Percentiles rank a stretch among this genome's conserved stretches.
phyloP scores from a whole-genome alignment of 2,888 invertebrate genomes.

The Ligdia adustata region DNA sequence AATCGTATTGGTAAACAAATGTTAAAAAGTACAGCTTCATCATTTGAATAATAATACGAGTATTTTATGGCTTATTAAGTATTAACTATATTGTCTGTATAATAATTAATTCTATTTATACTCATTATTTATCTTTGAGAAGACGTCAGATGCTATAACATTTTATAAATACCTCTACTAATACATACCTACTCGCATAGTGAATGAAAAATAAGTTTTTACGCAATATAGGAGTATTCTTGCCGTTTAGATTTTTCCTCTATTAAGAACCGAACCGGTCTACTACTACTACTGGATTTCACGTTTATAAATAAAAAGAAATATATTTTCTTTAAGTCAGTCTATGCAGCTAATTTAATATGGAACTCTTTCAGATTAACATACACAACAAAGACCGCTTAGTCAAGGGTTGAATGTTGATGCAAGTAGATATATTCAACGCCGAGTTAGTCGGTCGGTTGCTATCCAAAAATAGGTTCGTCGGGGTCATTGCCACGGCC shows the following conservation, averaged over 20 bases:
- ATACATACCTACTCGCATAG: too few relatives aligned
- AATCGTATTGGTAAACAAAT: constrained; percentile 26
- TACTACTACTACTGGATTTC: too few relatives aligned
- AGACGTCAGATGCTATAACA: not conserved
- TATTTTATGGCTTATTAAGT: constrained; percentile 2
- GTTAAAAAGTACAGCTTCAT: constrained; percentile 6
- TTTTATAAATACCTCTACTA: too few relatives aligned
- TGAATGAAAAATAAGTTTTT: too few relatives aligned
- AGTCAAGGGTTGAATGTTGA: constrained; percentile 41
- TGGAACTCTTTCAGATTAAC: constrained; percentile 34
- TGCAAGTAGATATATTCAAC: constrained; percentile 28
- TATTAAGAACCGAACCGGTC: too few relatives aligned
- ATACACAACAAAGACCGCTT: constrained; percentile 34
- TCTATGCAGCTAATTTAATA: constrained; percentile 29
- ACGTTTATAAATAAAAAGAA: too few relatives aligned
- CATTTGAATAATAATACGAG: constrained; percentile 6
- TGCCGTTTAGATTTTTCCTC: too few relatives aligned
- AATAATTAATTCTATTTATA: constrained; percentile 1
- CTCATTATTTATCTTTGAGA: too few relatives aligned
- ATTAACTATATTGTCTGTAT: constrained; percentile 7
- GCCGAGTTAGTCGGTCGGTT: constrained; percentile 35
- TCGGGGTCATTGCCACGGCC: constrained; percentile 47
- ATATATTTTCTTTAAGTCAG: constrained; percentile 23
- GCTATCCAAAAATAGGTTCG: constrained; percentile 42
- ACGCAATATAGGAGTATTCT: too few relatives aligned